A percentile compares a stretch with the other conserved stretches of the same genome.
Conservation (phyloP, 2,888 invertebrate genomes). For the Microdon myrmicae region DNA sequence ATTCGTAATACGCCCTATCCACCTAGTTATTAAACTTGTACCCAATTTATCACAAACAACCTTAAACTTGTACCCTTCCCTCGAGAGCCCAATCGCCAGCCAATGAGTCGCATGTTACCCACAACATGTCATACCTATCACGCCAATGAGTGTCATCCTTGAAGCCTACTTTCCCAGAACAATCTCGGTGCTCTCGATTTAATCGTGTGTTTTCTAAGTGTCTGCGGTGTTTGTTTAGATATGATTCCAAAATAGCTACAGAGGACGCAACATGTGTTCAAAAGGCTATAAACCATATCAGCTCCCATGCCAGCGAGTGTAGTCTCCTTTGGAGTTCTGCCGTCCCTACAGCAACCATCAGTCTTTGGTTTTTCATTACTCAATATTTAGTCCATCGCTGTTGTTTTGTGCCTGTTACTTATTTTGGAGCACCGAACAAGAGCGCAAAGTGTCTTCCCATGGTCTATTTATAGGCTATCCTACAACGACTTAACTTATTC, state of each 20-base stretch:
- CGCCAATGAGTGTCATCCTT: no score
- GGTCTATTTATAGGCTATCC: constrained; percentile 40
- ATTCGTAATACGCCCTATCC: no score
- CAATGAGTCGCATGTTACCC: no score
- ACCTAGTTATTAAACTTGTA: no score
- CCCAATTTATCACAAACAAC: no score
- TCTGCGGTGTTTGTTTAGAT: constrained; percentile 40
- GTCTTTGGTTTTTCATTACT: constrained; percentile 34
- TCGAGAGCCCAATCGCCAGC: no score
- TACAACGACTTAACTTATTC: not conserved
- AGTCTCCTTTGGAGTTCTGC: constrained; percentile 10
- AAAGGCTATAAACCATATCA: constrained; percentile 15
- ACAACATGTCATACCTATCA: no score
- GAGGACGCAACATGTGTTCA: constrained; percentile 45
- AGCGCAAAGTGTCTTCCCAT: constrained; percentile 52
- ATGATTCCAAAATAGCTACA: constrained; percentile 39
- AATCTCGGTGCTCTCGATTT: no score
- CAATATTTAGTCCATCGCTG: constrained; percentile 22
- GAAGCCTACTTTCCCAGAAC: no score
- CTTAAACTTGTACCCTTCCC: no score
- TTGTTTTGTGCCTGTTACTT: constrained; percentile 12
- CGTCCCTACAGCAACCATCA: constrained; percentile 14
- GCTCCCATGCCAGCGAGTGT: constrained; percentile 16
- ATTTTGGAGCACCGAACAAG: constrained; percentile 34
- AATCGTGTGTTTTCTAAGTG: no score